phyloP scores from a whole-genome alignment of 2,888 invertebrate genomes.

The Cynaeus angustus region DNA sequence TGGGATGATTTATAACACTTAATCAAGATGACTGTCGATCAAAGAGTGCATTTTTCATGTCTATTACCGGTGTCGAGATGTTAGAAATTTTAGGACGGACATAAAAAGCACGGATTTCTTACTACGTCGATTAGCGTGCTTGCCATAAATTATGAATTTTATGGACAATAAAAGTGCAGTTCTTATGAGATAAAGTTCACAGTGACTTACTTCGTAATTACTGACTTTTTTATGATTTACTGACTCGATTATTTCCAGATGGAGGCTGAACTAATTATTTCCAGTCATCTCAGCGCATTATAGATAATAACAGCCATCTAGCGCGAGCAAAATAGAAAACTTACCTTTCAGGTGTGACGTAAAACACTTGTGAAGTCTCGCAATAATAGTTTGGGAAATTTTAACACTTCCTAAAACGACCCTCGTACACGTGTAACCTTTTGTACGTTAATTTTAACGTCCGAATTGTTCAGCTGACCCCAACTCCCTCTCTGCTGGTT shows the following conservation, averaged over 20 bases:
- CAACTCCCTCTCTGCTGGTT: background rate
- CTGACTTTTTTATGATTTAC: slow-evolving; percentile 23
- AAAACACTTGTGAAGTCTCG: slow-evolving; percentile 6
- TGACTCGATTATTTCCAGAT: slow-evolving; percentile 32
- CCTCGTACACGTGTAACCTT: slow-evolving; percentile 14
- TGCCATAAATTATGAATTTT: slow-evolving; percentile 41
- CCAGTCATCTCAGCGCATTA: slow-evolving; percentile 3
- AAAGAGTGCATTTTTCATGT: slow-evolving; percentile 2
- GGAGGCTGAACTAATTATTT: slow-evolving; percentile 28
- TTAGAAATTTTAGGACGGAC: slow-evolving; percentile 8
- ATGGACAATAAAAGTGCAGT: slow-evolving; percentile 40
- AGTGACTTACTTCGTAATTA: slow-evolving; percentile 42
- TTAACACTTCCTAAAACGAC: slow-evolving; percentile 27
- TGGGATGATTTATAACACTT: slow-evolving; percentile 17
- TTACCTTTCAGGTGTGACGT: slow-evolving; percentile 14
- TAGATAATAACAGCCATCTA: too few relatives aligned
- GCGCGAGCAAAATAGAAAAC: too few relatives aligned
- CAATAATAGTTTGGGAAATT: slow-evolving; percentile 9
- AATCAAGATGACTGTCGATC: slow-evolving; percentile 10
- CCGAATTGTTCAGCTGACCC: slow-evolving; percentile 16
- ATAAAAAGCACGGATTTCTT: slow-evolving; percentile 12
- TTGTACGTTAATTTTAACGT: slow-evolving; percentile 33
- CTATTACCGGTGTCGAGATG: background rate
- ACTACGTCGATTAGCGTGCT: slow-evolving; percentile 16
- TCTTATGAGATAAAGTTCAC: slow-evolving; percentile 30